Evolutionary conservation across 2,888 invertebrate species (phyloP).

Genomic region (Empis livida): DNA sequence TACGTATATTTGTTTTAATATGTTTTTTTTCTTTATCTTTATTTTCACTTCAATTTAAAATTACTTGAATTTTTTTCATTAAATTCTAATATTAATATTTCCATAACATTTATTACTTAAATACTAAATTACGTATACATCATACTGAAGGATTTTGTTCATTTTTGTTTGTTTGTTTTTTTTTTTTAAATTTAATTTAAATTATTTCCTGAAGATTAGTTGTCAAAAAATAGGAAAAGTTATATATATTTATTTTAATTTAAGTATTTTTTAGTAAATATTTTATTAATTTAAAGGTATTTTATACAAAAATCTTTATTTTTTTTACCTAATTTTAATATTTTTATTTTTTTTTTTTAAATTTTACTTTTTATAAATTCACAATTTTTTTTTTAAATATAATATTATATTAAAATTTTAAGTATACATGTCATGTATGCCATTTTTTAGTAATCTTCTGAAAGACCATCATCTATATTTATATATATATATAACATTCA

Average conservation of each 20-base stretch:
- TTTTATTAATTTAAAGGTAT: background rate
- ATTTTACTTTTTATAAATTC: background rate
- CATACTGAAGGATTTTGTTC: constrained; percentile 27
- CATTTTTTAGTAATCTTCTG: constrained; percentile 6
- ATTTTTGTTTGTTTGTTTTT: constrained; percentile 11
- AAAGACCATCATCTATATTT: too few species aligned
- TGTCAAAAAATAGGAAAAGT: constrained; percentile 13
- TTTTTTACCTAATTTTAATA: too few species aligned
- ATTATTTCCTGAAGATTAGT: constrained; percentile 11
- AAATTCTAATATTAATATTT: constrained; percentile 11
- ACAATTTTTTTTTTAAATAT: constrained; percentile 3
- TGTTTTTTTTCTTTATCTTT: too few species aligned
- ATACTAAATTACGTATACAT: constrained; percentile 32
- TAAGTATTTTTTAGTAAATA: constrained; percentile 2
- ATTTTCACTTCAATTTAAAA: too few species aligned
- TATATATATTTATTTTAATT: constrained; percentile 4
- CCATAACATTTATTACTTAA: constrained; percentile 11
- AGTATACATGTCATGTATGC: constrained; percentile 20
- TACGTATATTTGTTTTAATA: too few species aligned
- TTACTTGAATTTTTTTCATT: too few species aligned
- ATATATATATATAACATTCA: constrained; percentile 7
- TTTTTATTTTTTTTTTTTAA: too few species aligned
- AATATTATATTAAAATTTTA: constrained; percentile 12
- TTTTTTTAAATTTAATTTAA: too few species aligned
- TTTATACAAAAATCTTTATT: background rate